Percentiles rank a stretch among this genome's conserved stretches.
These are phyloP conservation scores for Chaunax sp. DNA, from an alignment of 2,797 vertebrate species.

Conservation along the genomic window DNA sequence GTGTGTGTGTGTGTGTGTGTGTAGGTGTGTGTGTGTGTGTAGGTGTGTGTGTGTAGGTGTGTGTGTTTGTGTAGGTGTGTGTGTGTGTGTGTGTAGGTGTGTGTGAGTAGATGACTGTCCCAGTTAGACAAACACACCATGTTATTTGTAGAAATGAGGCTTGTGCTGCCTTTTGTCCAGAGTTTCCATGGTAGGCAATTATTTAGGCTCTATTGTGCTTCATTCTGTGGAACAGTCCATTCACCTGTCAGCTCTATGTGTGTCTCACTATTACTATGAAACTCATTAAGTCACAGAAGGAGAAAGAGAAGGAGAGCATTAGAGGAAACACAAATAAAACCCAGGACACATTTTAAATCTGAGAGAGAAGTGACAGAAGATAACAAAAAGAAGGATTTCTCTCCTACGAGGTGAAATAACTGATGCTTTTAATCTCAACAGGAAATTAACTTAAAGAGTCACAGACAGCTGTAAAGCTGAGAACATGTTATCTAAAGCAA, in stretches of 20 bases:
- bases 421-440: constrained; percentile 24
- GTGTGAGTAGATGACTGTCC: not conserved
- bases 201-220: constrained; percentile 59
- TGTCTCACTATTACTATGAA: constrained; percentile 10
- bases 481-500: constrained; percentile 35
- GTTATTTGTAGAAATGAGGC: constrained; percentile 40
- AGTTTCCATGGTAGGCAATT: constrained; percentile 49
- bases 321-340: too few species aligned
- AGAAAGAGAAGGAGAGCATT: not conserved
- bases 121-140: constrained; percentile 41
- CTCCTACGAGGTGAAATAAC: not conserved
- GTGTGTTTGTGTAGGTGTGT: too few species aligned
- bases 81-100: constrained; percentile 16
- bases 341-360: too few species aligned
- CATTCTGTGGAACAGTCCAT: constrained; percentile 27
- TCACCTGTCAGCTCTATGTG: constrained; percentile 51
- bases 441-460: constrained; percentile 43
- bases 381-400: constrained; percentile 2
- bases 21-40: too few species aligned
- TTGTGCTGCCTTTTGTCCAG: constrained; percentile 43
- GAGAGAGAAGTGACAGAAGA: not conserved
- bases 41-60: too few species aligned
- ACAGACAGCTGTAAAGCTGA: too few species aligned
- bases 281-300: constrained; percentile 19
- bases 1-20: too few species aligned